Evolutionary conservation across 2,113 vertebrate species (phyloP).

Genomic region (Pituophis catenifer): DNA sequence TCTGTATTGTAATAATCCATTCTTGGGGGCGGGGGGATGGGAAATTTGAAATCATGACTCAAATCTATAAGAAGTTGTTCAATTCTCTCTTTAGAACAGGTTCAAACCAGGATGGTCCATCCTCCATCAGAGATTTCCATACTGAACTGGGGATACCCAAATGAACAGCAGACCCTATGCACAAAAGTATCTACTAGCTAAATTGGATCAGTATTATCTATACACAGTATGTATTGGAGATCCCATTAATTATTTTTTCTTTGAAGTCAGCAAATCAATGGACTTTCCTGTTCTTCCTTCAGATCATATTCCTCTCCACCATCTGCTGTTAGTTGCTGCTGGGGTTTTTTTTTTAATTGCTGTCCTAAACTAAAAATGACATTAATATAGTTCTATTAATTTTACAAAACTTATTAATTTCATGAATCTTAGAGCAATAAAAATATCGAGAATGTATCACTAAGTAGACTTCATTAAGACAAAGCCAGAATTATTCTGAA

Average conservation of each 20-base stretch:
- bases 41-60: neutral
- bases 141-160: neutral
- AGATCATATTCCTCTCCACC: neutral
- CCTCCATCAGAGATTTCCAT: neutral
- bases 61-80: neutral
- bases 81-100: neutral
- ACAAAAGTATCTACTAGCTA: neutral
- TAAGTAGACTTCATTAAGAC: neutral
- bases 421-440: neutral
- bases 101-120: neutral
- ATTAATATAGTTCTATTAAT: neutral
- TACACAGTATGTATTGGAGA: neutral
- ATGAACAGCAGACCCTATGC: neutral
- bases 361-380: neutral
- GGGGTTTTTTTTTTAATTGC: neutral
- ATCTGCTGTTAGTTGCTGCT: neutral
- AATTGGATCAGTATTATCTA: neutral
- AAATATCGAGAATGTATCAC: neutral
- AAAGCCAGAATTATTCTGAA: neutral
- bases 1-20: neutral
- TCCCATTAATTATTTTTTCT: neutral
- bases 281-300: no score
- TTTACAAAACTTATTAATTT: neutral
- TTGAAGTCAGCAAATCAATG: neutral
- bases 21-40: neutral